Conservation (phyloP, 2,113 vertebrate species). For the Muntiacus muntjak region DNA sequence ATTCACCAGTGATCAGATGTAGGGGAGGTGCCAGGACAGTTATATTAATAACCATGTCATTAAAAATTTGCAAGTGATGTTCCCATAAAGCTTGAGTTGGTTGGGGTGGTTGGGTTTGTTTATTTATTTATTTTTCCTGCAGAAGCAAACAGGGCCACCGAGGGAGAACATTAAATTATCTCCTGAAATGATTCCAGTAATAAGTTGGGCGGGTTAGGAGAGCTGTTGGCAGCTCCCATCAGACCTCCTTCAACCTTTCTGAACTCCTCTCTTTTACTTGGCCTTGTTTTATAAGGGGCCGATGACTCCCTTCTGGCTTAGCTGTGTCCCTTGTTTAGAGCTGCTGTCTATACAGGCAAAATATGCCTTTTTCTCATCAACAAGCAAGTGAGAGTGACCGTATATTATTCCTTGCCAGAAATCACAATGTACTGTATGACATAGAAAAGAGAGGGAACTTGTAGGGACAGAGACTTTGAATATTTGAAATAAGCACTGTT, state of each 20-base stretch:
- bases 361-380: not conserved
- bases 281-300: not conserved
- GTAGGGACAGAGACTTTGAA: not conserved
- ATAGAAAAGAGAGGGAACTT: not conserved
- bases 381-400: not conserved
- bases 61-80: not conserved
- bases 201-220: not conserved
- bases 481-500: not conserved
- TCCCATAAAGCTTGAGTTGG: constrained; percentile 8
- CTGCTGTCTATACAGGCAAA: not conserved
- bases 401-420: not conserved
- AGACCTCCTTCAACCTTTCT: not conserved
- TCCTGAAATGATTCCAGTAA: not conserved
- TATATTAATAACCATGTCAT: constrained; percentile 40
- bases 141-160: not conserved
- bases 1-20: constrained; percentile 41
- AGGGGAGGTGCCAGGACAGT: not conserved
- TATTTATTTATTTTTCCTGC: not conserved
- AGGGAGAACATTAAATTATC: constrained; percentile 37
- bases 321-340: not conserved
- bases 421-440: not conserved
- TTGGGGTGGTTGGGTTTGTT: not conserved
- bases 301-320: not conserved
- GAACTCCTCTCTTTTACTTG: not conserved
- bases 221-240: not conserved